Evolutionary conservation across 2,113 vertebrate genomes (phyloP).

Genomic region (Cyanistes caeruleus): DNA sequence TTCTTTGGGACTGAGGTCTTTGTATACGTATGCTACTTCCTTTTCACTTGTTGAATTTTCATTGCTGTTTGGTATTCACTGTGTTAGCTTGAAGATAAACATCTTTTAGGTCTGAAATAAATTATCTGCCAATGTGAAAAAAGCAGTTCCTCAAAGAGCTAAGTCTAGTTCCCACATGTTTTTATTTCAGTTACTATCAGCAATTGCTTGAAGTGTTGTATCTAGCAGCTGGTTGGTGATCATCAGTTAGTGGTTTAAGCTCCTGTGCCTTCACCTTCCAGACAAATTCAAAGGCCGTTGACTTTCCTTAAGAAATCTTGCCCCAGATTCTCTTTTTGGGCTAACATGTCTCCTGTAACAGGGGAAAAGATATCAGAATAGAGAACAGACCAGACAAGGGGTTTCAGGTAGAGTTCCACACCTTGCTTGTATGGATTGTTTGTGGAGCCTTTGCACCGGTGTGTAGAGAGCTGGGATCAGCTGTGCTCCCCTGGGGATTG

Average conservation of each 20-base stretch:
- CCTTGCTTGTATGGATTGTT: not conserved
- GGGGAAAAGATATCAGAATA: not conserved
- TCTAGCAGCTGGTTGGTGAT: not conserved
- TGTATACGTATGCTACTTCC: not conserved
- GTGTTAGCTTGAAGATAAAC: not conserved
- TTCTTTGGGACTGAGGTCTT: not conserved
- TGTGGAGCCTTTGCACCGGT: not conserved
- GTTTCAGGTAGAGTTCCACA: not conserved
- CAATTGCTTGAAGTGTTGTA: not conserved
- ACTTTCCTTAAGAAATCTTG: not conserved
- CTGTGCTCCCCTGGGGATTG: not conserved
- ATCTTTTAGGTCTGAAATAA: not conserved
- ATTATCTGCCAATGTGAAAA: not conserved
- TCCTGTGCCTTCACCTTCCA: not conserved
- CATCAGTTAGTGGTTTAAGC: not conserved
- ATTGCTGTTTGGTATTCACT: not conserved
- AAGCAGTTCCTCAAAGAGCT: not conserved
- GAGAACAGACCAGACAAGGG: not conserved
- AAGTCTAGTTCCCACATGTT: not conserved
- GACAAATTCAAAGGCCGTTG: not conserved
- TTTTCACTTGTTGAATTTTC: not conserved
- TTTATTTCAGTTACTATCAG: not conserved
- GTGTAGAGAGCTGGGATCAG: not conserved
- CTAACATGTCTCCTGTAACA: accelerated
- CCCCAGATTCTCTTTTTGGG: not conserved